Evolutionary conservation across 2,888 invertebrate species (phyloP).

Genomic region (Serrognathus titanus): DNA sequence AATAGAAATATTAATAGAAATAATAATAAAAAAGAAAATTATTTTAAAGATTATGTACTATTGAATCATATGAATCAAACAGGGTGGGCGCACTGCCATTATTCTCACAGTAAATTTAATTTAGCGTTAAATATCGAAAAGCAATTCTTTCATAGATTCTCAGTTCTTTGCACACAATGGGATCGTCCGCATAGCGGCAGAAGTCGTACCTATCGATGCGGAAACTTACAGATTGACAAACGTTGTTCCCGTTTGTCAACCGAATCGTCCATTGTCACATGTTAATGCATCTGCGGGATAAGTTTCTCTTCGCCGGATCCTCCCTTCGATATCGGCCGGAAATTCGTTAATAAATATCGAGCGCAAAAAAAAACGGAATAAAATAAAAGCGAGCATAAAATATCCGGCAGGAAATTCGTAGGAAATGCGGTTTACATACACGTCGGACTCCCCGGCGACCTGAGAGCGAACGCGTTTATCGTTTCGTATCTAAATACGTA

Average conservation of each 20-base stretch:
- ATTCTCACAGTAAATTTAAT: background rate
- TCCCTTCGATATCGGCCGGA: slow-evolving; percentile 31
- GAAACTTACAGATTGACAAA: slow-evolving; percentile 47
- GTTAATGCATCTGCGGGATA: slow-evolving; percentile 36
- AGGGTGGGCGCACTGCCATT: too few species aligned
- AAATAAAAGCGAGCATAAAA: slow-evolving; percentile 35
- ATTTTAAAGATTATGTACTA: too few species aligned
- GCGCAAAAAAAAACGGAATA: slow-evolving; percentile 23
- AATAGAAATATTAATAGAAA: too few species aligned
- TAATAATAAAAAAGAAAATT: too few species aligned
- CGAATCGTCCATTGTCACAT: slow-evolving; percentile 41
- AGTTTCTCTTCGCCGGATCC: slow-evolving; percentile 24
- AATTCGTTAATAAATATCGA: slow-evolving; percentile 30
- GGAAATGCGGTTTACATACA: slow-evolving; percentile 38
- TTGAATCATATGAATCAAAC: too few species aligned
- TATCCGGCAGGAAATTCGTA: slow-evolving; percentile 38
- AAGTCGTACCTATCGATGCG: slow-evolving; percentile 41
- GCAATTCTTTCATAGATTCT: background rate
- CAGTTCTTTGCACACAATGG: background rate
- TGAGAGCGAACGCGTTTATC: slow-evolving; percentile 12
- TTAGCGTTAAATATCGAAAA: too few species aligned
- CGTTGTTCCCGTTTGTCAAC: slow-evolving; percentile 44
- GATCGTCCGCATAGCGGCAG: background rate
- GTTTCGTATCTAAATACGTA: background rate
- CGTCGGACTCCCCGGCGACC: slow-evolving; percentile 27